These are phyloP conservation scores for Pammene aurita DNA, from an alignment of 2,888 invertebrate genomes.

Conservation along the genomic window DNA sequence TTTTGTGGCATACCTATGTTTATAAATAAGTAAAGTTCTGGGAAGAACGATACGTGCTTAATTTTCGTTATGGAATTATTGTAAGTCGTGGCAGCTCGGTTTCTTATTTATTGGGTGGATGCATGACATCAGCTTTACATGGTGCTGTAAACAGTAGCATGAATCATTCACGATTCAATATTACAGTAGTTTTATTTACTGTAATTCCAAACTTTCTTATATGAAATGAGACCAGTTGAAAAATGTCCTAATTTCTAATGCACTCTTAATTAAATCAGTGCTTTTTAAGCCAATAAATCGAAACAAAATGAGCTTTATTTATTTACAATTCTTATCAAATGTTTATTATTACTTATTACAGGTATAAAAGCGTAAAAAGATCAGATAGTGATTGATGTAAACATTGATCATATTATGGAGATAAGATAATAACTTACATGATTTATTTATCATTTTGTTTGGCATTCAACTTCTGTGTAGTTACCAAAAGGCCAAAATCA, in stretches of 20 bases:
- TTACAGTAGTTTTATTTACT: slow-evolving; percentile 17
- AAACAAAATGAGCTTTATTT: slow-evolving; percentile 23
- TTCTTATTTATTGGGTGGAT: slow-evolving; percentile 52
- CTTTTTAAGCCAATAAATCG: not conserved
- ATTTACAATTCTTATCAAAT: slow-evolving; percentile 30
- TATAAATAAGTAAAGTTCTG: slow-evolving; percentile 53
- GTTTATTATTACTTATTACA: no score
- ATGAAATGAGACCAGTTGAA: no score
- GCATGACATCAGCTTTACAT: slow-evolving; percentile 75
- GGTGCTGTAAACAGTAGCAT: slow-evolving; percentile 67
- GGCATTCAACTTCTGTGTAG: no score
- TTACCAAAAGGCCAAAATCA: no score
- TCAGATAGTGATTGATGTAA: slow-evolving; percentile 33
- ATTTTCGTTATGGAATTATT: slow-evolving; percentile 45
- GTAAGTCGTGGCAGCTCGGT: slow-evolving; percentile 52
- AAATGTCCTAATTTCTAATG: not conserved
- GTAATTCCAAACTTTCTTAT: slow-evolving; percentile 2
- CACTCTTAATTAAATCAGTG: not conserved
- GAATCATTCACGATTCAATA: slow-evolving; percentile 59
- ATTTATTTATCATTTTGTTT: not conserved
- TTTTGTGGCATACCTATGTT: slow-evolving; percentile 54
- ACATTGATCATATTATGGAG: slow-evolving; percentile 23
- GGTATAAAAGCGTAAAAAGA: slow-evolving; percentile 21
- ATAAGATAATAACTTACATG: slow-evolving; percentile 13
- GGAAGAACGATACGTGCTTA: slow-evolving; percentile 56